These are phyloP conservation scores for Toxostoma redivivum DNA, from an alignment of 2,113 vertebrate species.

Conservation along the genomic window DNA sequence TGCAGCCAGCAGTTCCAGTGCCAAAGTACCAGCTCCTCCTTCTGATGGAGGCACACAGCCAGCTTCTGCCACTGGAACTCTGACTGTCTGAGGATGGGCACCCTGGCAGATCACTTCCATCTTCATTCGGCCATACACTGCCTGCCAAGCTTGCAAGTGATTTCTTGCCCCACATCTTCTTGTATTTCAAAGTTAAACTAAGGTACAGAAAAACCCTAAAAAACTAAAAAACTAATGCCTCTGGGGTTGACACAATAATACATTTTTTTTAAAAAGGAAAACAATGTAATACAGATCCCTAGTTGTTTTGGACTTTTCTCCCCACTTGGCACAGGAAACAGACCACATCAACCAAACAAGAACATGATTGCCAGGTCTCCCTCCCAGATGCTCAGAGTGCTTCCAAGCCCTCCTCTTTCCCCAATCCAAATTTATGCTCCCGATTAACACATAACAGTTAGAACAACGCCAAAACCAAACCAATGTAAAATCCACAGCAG, in stretches of 20 bases:
- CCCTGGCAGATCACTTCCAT: neutral
- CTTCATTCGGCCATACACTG: neutral
- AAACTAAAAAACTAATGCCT: neutral
- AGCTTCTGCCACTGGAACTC: neutral
- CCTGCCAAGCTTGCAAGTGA: neutral
- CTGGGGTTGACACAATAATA: neutral
- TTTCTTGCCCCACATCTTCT: neutral
- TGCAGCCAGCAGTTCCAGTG: neutral
- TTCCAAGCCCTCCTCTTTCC: neutral
- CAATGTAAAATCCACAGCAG: neutral
- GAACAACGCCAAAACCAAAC: neutral
- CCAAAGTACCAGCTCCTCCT: neutral
- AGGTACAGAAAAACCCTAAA: neutral
- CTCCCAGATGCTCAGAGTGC: neutral
- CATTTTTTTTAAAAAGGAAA: neutral
- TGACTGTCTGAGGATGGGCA: neutral
- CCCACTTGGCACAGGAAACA: fast-evolving
- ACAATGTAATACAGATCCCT: neutral
- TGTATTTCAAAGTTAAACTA: neutral
- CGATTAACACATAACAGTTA: fast-evolving
- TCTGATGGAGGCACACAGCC: fast-evolving
- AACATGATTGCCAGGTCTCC: neutral
- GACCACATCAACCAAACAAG: neutral
- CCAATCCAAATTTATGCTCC: neutral
- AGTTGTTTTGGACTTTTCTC: neutral